These are phyloP conservation scores for Brevimyrus niger DNA, from an alignment of 2,113 vertebrate species.

Conservation along the genomic window DNA sequence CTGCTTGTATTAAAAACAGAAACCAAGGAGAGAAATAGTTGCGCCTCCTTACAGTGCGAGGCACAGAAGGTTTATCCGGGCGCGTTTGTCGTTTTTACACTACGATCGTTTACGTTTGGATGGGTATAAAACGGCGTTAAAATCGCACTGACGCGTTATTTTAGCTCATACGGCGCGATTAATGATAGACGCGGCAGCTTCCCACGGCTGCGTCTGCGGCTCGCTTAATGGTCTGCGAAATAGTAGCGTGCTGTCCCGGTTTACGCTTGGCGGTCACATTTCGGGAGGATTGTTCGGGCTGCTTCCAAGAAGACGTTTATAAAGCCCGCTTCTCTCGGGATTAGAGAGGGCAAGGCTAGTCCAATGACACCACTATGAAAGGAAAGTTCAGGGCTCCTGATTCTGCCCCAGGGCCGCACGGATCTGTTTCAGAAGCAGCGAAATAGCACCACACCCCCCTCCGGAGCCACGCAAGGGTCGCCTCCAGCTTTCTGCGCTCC, in stretches of 20 bases:
- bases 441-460: not conserved
- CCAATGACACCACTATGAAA: not conserved
- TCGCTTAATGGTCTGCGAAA: conserved; percentile 38
- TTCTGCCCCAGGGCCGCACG: conserved; percentile 48
- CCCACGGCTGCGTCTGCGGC: conserved; percentile 8
- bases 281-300: not conserved
- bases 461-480: too few species aligned
- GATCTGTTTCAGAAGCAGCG: conserved; percentile 44
- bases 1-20: not conserved
- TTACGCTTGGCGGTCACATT: conserved; percentile 25
- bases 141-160: not conserved
- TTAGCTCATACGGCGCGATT: not conserved
- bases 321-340: not conserved
- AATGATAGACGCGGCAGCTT: not conserved
- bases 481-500: too few species aligned
- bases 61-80: not conserved
- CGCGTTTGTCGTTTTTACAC: not conserved
- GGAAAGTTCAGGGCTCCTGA: not conserved
- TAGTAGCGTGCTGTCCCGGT: conserved; percentile 40
- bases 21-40: not conserved
- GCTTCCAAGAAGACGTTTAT: not conserved
- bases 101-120: not conserved
- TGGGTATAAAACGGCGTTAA: not conserved
- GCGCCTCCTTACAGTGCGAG: not conserved
- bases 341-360: not conserved